Conservation (phyloP, 2,113 vertebrate genomes). For the Sturnira hondurensis region DNA sequence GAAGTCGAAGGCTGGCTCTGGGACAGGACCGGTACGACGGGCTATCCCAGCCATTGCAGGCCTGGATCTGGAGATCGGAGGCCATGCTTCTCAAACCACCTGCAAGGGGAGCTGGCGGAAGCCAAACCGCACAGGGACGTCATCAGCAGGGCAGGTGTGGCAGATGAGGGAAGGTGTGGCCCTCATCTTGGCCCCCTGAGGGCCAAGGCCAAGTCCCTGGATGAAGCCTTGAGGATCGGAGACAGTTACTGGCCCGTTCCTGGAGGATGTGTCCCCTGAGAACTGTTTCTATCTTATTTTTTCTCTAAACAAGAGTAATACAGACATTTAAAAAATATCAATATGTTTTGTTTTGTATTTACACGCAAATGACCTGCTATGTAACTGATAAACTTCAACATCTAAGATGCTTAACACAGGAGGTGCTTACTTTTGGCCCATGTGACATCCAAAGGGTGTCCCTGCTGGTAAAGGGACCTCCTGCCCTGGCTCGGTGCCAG, state of each 20-base stretch:
- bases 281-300: background rate
- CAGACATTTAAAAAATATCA: background rate
- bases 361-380: background rate
- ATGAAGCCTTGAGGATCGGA: background rate
- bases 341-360: background rate
- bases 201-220: background rate
- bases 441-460: background rate
- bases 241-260: background rate
- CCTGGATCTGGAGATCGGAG: background rate
- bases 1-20: background rate
- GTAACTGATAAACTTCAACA: background rate
- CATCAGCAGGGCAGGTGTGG: background rate
- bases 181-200: too few relatives aligned
- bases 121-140: too few relatives aligned
- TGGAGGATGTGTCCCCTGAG: fast-evolving
- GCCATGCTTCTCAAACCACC: fast-evolving
- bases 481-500: background rate
- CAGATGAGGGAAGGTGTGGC: background rate
- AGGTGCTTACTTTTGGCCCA: background rate
- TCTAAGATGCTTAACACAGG: background rate
- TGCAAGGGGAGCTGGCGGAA: background rate
- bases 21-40: background rate
- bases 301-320: background rate
- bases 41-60: background rate
- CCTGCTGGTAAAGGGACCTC: background rate